Base-by-base conservation (phyloP, 64 coral and sea anemone genomes). In the Montipora foliosa region DNA sequence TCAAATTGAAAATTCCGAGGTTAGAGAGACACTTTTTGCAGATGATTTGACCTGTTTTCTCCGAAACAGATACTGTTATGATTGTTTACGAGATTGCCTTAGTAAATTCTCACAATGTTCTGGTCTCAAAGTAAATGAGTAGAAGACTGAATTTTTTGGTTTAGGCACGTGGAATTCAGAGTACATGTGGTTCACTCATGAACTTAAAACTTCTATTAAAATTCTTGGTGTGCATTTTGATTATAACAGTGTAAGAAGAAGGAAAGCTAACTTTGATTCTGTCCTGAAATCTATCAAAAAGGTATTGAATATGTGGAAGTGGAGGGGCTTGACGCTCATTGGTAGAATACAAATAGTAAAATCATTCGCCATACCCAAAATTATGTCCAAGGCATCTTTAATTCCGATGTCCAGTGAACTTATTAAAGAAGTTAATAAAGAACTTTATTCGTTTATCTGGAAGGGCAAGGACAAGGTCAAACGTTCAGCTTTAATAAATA, bases 61-160 rank as follows among this genome's bases (percentile, higher is more conserved):
- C 8, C 4, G 44, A 5, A 47, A 78, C 75, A 78, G 37, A 13
- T 78, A 45, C 15, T 78, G 47, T 4, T 78, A 78, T 16, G 13
- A 78, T 78, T 47, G 15, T 17, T 48, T 78, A 78, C 44, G 15
- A 78, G 75, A 48, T 16, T 80, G 75, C 22, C 53, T 57, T 11
- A 57, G 53, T 57, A 57, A 57, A 57, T 57, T 57, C 53, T 57
- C 53, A 57, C 6, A 70, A 21, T 70, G 9, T 75, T 89, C 87
- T 47, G 87, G 87, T 8, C 67, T 89, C 6, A 89, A 76, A 16
- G 61, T 88, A 17, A 88, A 88, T 75, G 68, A 88, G 19, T 69
- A 88, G 19, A 88, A 88, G 72, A 75, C 85, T 3, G 85, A 88
- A 53, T 67, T 49, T 3, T 76, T 88, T 88, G 8, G 85, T 49